Percentiles rank a stretch among this genome's conserved stretches.
These are phyloP conservation scores for Gallinago paraguaiae DNA, from an alignment of 2,113 vertebrate genomes.

Conservation along the genomic window DNA sequence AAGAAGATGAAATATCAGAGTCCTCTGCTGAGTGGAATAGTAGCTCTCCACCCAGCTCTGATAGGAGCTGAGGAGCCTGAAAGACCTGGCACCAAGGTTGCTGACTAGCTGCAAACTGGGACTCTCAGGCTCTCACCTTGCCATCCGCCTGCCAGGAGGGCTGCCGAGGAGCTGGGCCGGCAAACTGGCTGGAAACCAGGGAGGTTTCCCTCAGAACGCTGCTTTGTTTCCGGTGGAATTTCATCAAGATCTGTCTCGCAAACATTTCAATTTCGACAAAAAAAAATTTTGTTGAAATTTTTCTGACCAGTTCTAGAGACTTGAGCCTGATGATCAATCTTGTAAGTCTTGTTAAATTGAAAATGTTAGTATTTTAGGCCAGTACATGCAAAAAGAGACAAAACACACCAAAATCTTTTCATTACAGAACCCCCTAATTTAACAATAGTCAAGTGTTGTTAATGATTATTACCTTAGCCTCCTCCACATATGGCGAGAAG, in stretches of 20 bases:
- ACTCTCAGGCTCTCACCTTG: constrained; percentile 69
- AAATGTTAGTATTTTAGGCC: constrained; percentile 64
- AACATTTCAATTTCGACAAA: constrained; percentile 70
- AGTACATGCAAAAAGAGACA: constrained; percentile 56
- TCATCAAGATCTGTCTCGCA: constrained; percentile 67
- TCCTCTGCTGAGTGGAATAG: background rate
- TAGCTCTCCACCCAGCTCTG: constrained; percentile 9
- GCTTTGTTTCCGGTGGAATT: constrained; percentile 69
- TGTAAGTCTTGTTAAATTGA: constrained; percentile 60
- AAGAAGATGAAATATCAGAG: background rate
- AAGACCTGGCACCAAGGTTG: constrained; percentile 49
- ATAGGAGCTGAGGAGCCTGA: constrained; percentile 57
- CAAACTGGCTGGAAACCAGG: constrained; percentile 70
- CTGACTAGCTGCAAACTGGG: constrained; percentile 58
- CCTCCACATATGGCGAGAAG: constrained; percentile 92
- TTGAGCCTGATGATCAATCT: constrained; percentile 66
- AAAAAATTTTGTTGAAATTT: constrained; percentile 66
- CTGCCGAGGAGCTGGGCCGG: constrained; percentile 70
- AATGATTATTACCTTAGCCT: constrained; percentile 90
- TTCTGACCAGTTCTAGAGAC: constrained; percentile 65
- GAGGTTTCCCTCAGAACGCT: constrained; percentile 70
- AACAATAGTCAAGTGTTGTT: background rate
- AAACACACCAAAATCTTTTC: constrained; percentile 17
- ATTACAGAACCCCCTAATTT: constrained; percentile 14
- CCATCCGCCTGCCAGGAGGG: constrained; percentile 63